These are phyloP conservation scores for Suncus etruscus DNA, from an alignment of 2,113 vertebrate genomes.

Conservation along the genomic window DNA sequence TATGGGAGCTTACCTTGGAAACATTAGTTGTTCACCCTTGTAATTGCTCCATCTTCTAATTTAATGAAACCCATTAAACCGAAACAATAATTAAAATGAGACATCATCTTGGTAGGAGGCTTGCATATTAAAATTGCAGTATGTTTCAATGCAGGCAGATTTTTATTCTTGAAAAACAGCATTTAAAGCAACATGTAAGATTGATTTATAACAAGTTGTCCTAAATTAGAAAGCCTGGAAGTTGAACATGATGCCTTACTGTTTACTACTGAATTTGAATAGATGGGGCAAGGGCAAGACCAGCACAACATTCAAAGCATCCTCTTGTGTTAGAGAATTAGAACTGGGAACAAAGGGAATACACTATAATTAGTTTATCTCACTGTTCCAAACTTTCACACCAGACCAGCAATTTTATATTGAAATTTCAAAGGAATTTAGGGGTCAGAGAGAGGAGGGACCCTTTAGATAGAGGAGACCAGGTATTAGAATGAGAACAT, in stretches of 20 bases:
- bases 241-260: slow-evolving; percentile 78
- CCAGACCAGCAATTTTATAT: background rate
- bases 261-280: slow-evolving; percentile 79
- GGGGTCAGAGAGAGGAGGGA: background rate
- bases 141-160: slow-evolving; percentile 84
- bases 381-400: slow-evolving; percentile 16
- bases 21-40: slow-evolving; percentile 88
- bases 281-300: slow-evolving; percentile 67
- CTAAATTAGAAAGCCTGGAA: slow-evolving; percentile 79
- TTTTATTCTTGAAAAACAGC: slow-evolving; percentile 85
- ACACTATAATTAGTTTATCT: background rate
- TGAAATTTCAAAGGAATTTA: background rate
- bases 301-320: slow-evolving; percentile 55
- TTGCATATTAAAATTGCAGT: slow-evolving; percentile 89
- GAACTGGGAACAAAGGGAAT: background rate
- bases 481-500: background rate
- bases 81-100: slow-evolving; percentile 93
- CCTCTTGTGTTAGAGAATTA: slow-evolving; percentile 64
- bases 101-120: slow-evolving; percentile 90
- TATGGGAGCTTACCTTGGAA: slow-evolving; percentile 88
- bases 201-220: slow-evolving; percentile 86
- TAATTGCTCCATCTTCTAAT: slow-evolving; percentile 91
- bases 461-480: background rate
- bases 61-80: slow-evolving; percentile 92
- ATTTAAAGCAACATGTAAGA: slow-evolving; percentile 84